These are phyloP conservation scores for Pseudomyrmex dendroicus DNA, from an alignment of 1,140 invertebrate species.

Conservation along the genomic window DNA sequence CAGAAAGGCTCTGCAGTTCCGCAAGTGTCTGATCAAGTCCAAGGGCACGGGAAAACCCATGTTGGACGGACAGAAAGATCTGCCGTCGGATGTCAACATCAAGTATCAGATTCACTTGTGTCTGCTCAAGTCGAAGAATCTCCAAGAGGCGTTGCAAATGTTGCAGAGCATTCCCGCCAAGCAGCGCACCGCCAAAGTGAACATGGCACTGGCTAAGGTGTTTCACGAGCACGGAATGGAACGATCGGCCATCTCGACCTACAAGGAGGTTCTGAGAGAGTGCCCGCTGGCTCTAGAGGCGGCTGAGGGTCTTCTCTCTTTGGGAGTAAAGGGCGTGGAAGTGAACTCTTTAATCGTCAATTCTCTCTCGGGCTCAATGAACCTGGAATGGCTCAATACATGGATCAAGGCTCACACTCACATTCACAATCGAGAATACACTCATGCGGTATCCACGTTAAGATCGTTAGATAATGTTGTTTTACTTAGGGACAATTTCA, in stretches of 20 bases:
- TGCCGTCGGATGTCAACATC: slow-evolving; percentile 88
- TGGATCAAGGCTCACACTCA: slow-evolving; percentile 90
- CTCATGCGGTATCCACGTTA: slow-evolving; percentile 87
- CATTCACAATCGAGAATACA: slow-evolving; percentile 88
- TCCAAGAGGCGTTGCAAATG: slow-evolving; percentile 87
- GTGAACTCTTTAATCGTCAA: slow-evolving; percentile 89
- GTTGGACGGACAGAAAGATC: slow-evolving; percentile 83
- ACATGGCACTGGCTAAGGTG: slow-evolving; percentile 90
- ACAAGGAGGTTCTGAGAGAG: slow-evolving; percentile 91
- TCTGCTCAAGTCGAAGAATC: slow-evolving; percentile 88
- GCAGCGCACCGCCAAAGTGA: slow-evolving; percentile 88
- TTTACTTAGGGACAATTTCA: slow-evolving; percentile 88
- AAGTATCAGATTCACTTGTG: slow-evolving; percentile 92
- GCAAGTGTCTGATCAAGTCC: slow-evolving; percentile 89
- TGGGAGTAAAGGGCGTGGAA: slow-evolving; percentile 90
- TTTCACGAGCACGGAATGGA: slow-evolving; percentile 91
- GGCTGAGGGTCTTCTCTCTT: slow-evolving; percentile 87
- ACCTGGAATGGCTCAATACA: slow-evolving; percentile 87
- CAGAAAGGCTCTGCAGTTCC: slow-evolving; percentile 88
- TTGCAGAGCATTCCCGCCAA: slow-evolving; percentile 90
- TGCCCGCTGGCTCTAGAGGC: slow-evolving; percentile 91
- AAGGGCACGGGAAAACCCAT: slow-evolving; percentile 84
- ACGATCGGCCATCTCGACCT: slow-evolving; percentile 89
- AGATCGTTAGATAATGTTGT: slow-evolving; percentile 87
- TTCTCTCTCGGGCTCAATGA: slow-evolving; percentile 82